These are phyloP conservation scores for Barbus barbus DNA, from an alignment of 2,113 vertebrate genomes.

Conservation along the genomic window DNA sequence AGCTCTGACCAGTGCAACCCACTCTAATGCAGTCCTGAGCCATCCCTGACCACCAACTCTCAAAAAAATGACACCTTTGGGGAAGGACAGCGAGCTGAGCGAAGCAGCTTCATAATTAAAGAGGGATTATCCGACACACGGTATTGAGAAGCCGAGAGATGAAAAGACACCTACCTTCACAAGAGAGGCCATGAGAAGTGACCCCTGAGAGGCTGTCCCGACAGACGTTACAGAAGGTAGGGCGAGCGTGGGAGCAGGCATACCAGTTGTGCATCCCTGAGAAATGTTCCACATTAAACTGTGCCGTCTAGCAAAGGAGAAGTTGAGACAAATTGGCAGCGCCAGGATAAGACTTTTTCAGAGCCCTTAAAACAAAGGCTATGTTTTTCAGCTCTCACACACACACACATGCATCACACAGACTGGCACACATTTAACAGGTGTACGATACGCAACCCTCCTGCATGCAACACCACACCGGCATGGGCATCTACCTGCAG, in stretches of 20 bases:
- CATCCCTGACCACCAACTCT: neutral
- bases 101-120: slow-evolving; percentile 33
- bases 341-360: slow-evolving; percentile 65
- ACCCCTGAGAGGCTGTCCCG: slow-evolving; percentile 96
- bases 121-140: neutral
- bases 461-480: slow-evolving; percentile 26
- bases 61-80: neutral
- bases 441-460: neutral
- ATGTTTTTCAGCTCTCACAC: neutral
- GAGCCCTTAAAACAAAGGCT: slow-evolving; percentile 42
- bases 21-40: neutral
- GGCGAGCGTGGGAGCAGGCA: slow-evolving; percentile 97
- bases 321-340: slow-evolving; percentile 78
- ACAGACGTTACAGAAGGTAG: slow-evolving; percentile 98
- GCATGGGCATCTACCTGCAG: neutral
- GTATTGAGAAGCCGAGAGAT: neutral
- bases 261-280: slow-evolving; percentile 99
- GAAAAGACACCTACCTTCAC: slow-evolving; percentile 83
- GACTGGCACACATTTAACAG: neutral
- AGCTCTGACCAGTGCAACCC: neutral
- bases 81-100: neutral
- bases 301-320: slow-evolving; percentile 92
- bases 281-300: slow-evolving; percentile 99
- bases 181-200: slow-evolving; percentile 97
- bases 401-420: slow-evolving; percentile 19